Conservation (phyloP, 2,797 vertebrate genomes). For the Prunella strophiata region DNA sequence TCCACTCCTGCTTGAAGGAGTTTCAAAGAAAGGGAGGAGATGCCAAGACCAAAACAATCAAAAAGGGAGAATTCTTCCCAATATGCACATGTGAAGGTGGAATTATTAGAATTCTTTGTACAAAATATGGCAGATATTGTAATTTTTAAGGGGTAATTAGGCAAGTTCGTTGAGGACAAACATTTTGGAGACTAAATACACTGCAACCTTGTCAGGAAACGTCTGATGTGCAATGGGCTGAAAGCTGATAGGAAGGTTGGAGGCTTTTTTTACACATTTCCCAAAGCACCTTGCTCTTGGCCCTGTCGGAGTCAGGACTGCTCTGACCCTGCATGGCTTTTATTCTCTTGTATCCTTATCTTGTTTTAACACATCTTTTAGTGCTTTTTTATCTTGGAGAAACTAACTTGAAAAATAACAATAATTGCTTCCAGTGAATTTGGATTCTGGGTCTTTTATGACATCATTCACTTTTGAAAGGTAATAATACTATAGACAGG, state of each 20-base stretch:
- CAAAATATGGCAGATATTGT: background rate
- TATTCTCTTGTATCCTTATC: slow-evolving; percentile 34
- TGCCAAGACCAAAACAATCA: background rate
- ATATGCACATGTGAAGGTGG: rapidly evolving
- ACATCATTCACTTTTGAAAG: slow-evolving; percentile 26
- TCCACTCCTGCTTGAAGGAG: background rate
- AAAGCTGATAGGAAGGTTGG: slow-evolving; percentile 6
- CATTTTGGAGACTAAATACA: background rate
- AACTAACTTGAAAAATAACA: slow-evolving; percentile 32
- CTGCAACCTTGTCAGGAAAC: background rate
- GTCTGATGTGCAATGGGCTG: background rate
- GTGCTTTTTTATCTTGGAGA: slow-evolving; percentile 10
- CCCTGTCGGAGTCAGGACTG: background rate
- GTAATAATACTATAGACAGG: background rate
- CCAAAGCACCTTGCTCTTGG: background rate
- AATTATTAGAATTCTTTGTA: background rate
- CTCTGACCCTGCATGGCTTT: slow-evolving; percentile 1
- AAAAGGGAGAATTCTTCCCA: background rate
- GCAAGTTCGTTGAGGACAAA: background rate
- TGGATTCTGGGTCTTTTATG: background rate
- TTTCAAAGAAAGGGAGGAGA: background rate
- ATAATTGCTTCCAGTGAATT: slow-evolving; percentile 8
- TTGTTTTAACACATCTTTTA: slow-evolving; percentile 33
- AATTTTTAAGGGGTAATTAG: background rate
- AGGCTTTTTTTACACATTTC: background rate